Base-by-base conservation (phyloP, 2,888 invertebrate species). In the Amphimallon solstitiale region DNA sequence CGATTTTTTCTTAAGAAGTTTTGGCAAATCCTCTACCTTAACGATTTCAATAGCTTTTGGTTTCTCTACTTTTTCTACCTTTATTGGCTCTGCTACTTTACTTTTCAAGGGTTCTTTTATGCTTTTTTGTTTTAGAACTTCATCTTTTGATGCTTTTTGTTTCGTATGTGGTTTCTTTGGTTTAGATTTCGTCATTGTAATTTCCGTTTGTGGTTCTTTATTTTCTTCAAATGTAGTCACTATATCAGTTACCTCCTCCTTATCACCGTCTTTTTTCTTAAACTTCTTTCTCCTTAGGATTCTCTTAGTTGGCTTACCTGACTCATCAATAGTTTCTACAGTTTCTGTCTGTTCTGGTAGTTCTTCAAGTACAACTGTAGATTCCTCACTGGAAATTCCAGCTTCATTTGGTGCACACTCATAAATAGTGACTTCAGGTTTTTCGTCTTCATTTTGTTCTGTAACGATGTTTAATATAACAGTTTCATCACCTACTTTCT, bases 31-130 rank as follows among this genome's bases (percentile, higher is more conserved):
- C 46, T 76, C 74, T 52, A 83, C 74, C 34, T 86, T 85, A 73
- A 88, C 85, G 15, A 84, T 82, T 67, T 88, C 85, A 6, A 89
- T 72, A 76, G 87, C 85, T 34, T 85, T 86, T 0, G 88, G 81
- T 76, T 87, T 84, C 1, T 86, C 84, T 49, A 86, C 46, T 63
- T 61, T 62, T 66, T 66, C 68, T 34, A 67, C n/a, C 34, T 52
- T 59, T 23, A 64, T 15, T 9, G 67, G 60, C 67, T 74, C 67
- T 62, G 14, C 12, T 45, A 12, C 35, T 54, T 60, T 38, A 6
- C 38, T 37, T 65, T 75, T 10, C 69, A 71, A 49, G 34, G 60
- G 46, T 66, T 67, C 63, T 17, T 2, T 35, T 14, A 23, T 14
- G 4, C n/a, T 52, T 35, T 34, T 29, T 6, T 15, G 52, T 52